These are phyloP conservation scores for Polydrusus pterygomalis DNA, from an alignment of 2,888 invertebrate species.

Conservation along the genomic window DNA sequence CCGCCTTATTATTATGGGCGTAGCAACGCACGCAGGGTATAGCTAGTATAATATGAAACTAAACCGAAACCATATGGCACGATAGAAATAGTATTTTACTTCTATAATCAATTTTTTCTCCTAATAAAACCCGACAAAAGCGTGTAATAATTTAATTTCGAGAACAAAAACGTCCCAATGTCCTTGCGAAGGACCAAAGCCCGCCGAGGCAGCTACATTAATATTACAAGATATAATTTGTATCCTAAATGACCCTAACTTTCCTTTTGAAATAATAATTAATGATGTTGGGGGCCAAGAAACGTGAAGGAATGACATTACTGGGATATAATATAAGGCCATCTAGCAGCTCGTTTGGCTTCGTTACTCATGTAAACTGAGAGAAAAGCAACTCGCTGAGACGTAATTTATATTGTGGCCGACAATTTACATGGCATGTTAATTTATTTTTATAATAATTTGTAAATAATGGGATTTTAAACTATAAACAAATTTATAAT, in stretches of 20 bases:
- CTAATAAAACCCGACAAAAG: slow-evolving; percentile 2
- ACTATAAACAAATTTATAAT: no score
- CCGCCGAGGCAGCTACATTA: slow-evolving; percentile 36
- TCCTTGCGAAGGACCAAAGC: slow-evolving; percentile 28
- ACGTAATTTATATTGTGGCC: slow-evolving; percentile 15
- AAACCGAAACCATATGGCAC: no score
- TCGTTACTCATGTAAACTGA: slow-evolving; percentile 48
- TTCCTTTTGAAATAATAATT: slow-evolving; percentile 54
- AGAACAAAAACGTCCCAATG: slow-evolving; percentile 27
- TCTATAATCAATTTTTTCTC: background rate
- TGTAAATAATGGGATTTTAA: background rate
- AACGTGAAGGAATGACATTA: slow-evolving; percentile 50
- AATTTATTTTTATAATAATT: slow-evolving; percentile 10
- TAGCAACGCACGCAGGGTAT: no score
- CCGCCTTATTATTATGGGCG: no score
- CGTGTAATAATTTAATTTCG: slow-evolving; percentile 26
- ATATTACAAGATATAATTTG: slow-evolving; percentile 54
- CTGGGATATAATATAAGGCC: slow-evolving; percentile 50
- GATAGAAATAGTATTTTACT: no score
- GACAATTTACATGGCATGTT: slow-evolving; percentile 9
- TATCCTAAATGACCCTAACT: slow-evolving; percentile 52
- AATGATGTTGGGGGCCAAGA: slow-evolving; percentile 49
- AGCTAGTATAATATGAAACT: no score
- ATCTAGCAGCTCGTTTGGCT: slow-evolving; percentile 51
- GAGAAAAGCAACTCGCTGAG: slow-evolving; percentile 25